A percentile compares a stretch with the other conserved stretches of the same genome.
These are phyloP conservation scores for Spilarctia lutea DNA, from an alignment of 2,888 invertebrate species.

Conservation along the genomic window DNA sequence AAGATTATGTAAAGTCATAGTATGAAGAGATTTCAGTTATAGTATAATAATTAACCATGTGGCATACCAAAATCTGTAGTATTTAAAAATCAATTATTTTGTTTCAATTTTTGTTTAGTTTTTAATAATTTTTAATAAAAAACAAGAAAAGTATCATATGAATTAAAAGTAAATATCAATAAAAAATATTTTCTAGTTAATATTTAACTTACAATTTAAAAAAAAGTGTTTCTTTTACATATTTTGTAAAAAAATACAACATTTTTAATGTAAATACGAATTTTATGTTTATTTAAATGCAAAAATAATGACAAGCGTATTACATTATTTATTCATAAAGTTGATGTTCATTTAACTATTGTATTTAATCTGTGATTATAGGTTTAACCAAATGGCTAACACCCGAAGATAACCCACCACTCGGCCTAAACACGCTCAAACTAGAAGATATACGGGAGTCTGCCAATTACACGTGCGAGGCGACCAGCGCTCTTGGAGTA, in stretches of 20 bases:
- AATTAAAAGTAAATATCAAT: no score
- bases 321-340: background rate
- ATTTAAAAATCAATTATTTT: no score
- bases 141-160: no score
- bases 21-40: background rate
- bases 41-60: background rate
- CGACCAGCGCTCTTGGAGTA: constrained; percentile 96
- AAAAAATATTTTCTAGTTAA: no score
- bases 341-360: background rate
- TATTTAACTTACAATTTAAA: no score
- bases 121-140: no score
- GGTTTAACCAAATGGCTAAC: constrained; percentile 93
- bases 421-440: constrained; percentile 95
- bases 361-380: constrained; percentile 43
- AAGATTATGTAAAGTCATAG: background rate
- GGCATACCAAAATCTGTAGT: no score
- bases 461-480: constrained; percentile 98
- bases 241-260: no score
- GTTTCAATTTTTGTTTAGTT: no score
- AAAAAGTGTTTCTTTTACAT: no score
- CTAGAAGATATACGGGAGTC: constrained; percentile 96
- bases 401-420: constrained; percentile 94
- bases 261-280: no score
- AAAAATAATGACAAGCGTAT: background rate
- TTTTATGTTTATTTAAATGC: no score